Conservation (phyloP, 2,888 invertebrate genomes). For the Drosophila pseudotakahashii region DNA sequence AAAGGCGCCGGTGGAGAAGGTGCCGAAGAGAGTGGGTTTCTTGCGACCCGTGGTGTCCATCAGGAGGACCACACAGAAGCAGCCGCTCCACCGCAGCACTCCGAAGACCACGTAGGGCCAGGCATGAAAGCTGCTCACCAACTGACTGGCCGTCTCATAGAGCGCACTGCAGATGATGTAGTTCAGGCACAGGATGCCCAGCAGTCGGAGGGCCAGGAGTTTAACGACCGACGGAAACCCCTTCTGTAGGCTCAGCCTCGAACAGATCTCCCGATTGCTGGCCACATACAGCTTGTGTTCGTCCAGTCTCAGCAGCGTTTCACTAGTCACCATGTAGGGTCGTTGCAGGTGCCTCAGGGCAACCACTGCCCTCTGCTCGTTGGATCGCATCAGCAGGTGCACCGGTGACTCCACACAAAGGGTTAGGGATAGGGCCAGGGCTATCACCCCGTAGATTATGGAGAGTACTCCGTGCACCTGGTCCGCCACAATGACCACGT, state of each 20-base stretch:
- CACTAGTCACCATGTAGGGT: slow-evolving; percentile 63
- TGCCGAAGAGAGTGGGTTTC: slow-evolving; percentile 62
- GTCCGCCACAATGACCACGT: slow-evolving; percentile 50
- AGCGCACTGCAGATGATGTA: slow-evolving; percentile 60
- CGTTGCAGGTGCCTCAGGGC: slow-evolving; percentile 72
- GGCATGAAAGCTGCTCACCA: slow-evolving; percentile 37
- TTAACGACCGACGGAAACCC: slow-evolving; percentile 72
- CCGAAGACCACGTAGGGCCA: slow-evolving; percentile 70
- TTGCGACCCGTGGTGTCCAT: slow-evolving; percentile 77
- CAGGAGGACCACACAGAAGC: slow-evolving; percentile 52
- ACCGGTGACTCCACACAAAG: slow-evolving; percentile 79
- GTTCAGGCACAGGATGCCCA: slow-evolving; percentile 67
- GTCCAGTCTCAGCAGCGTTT: slow-evolving; percentile 70
- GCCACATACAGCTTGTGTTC: slow-evolving; percentile 78
- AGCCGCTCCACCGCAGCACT: slow-evolving; percentile 64
- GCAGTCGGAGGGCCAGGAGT: slow-evolving; percentile 64
- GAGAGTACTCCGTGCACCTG: slow-evolving; percentile 73
- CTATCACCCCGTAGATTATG: slow-evolving; percentile 62
- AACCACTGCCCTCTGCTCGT: slow-evolving; percentile 73
- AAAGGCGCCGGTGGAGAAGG: slow-evolving; percentile 59
- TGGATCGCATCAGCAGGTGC: slow-evolving; percentile 61
- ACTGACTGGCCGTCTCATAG: slow-evolving; percentile 27
- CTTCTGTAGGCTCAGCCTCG: slow-evolving; percentile 31
- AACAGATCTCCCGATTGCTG: slow-evolving; percentile 55
- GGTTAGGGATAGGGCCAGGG: slow-evolving; percentile 52